Conservation (phyloP, 2,888 invertebrate species). For the Zelleria hepariella region DNA sequence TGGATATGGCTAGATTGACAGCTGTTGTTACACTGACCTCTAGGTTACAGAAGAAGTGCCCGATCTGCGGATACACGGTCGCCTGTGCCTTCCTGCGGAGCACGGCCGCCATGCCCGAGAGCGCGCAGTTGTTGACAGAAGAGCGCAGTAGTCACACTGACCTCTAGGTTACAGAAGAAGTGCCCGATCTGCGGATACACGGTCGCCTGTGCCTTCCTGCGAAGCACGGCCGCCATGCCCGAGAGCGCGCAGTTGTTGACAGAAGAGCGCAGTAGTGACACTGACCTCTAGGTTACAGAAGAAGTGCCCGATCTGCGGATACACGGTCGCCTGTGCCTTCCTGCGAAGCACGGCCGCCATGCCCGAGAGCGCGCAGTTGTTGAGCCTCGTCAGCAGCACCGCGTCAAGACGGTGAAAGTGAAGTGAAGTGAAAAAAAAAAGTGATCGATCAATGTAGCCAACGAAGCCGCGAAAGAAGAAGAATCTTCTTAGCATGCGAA, state of each 20-base stretch:
- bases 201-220: constrained; percentile 84
- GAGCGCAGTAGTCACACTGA: constrained; percentile 18
- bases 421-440: too few relatives aligned
- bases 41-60: constrained; percentile 7
- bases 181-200: constrained; percentile 97
- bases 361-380: constrained; percentile 93
- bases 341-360: constrained; percentile 89
- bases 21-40: background rate
- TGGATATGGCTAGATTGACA: background rate
- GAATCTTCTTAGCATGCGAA: too few relatives aligned
- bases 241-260: constrained; percentile 77
- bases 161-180: constrained; percentile 94
- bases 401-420: constrained; percentile 95
- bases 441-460: too few relatives aligned
- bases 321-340: constrained; percentile 86
- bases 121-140: constrained; percentile 68
- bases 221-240: constrained; percentile 89
- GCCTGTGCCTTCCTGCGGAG: constrained; percentile 83
- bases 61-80: background rate
- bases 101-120: constrained; percentile 90
- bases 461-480: too few relatives aligned
- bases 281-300: constrained; percentile 89
- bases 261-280: background rate
- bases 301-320: constrained; percentile 96
- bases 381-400: constrained; percentile 94